Conservation (phyloP, 37 sponge, comb jelly and placozoan species). For the Amphimedon queenslandica region DNA sequence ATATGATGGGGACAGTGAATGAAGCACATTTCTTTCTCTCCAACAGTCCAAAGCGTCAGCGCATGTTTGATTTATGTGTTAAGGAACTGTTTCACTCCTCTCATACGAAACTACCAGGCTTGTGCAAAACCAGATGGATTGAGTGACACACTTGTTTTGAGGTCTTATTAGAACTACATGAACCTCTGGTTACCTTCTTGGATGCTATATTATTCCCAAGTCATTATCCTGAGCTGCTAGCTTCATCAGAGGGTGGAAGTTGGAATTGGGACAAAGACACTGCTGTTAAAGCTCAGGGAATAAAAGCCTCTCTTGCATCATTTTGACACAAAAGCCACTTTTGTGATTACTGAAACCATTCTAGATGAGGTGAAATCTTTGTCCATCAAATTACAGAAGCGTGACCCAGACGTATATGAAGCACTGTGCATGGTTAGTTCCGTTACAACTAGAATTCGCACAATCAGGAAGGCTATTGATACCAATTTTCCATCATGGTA, state of each 20-base stretch:
- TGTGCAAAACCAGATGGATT: slow-evolving; percentile 54
- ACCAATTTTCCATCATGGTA: slow-evolving; percentile 39
- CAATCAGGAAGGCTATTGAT: slow-evolving; percentile 33
- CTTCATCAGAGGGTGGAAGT: slow-evolving; percentile 1
- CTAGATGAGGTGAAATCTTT: slow-evolving; percentile 36
- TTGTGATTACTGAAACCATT: slow-evolving; percentile 32
- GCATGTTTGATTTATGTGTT: slow-evolving; percentile 28
- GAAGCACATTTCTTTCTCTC: slow-evolving; percentile 31
- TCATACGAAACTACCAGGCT: slow-evolving; percentile 35
- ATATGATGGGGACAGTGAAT: slow-evolving; percentile 33
- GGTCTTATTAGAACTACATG: slow-evolving; percentile 32
- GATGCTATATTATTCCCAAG: slow-evolving; percentile 24
- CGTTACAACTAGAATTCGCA: slow-evolving; percentile 19
- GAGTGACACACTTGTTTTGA: slow-evolving; percentile 58
- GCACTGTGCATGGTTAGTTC: slow-evolving; percentile 31
- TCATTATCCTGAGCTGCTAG: not conserved
- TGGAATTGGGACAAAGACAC: slow-evolving; percentile 53
- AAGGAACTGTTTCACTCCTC: slow-evolving; percentile 23
- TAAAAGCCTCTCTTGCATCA: slow-evolving; percentile 39
- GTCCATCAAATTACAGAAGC: slow-evolving; percentile 54
- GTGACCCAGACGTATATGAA: slow-evolving; percentile 43
- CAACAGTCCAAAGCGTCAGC: slow-evolving; percentile 47
- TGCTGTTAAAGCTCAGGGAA: slow-evolving; percentile 36
- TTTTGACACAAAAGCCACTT: slow-evolving; percentile 43
- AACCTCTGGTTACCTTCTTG: slow-evolving; percentile 34